Conservation (phyloP, 2,113 vertebrate genomes). For the Heterochromis multidens region DNA sequence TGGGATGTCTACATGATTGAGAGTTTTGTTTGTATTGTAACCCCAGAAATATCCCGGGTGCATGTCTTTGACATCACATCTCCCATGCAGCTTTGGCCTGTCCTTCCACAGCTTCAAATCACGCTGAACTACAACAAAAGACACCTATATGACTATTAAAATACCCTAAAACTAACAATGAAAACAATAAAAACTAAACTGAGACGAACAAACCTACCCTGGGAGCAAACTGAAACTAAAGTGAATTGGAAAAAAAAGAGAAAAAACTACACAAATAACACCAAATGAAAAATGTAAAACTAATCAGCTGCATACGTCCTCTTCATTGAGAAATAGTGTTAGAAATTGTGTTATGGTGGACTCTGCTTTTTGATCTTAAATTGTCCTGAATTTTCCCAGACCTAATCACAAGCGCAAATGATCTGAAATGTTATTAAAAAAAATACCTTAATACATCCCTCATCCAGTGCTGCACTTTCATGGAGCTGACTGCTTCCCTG, state of each 20-base stretch:
- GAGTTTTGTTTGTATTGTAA: not conserved
- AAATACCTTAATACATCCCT: conserved; percentile 46
- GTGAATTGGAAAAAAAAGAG: not conserved
- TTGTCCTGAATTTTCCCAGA: not conserved
- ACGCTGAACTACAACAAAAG: not conserved
- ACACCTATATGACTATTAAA: not conserved
- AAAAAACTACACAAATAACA: not conserved
- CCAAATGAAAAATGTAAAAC: not conserved
- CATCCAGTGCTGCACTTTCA: conserved; percentile 22
- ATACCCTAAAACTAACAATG: not conserved
- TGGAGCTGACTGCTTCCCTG: conserved; percentile 31
- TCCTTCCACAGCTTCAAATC: too few relatives aligned
- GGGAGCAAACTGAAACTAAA: not conserved
- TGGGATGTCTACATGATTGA: too few relatives aligned
- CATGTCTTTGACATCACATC: not conserved
- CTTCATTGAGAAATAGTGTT: not conserved
- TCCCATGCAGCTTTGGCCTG: not conserved
- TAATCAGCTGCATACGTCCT: not conserved
- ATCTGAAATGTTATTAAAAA: not conserved
- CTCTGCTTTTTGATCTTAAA: not conserved
- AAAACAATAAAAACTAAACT: not conserved
- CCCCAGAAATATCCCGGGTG: not conserved
- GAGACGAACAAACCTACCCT: not conserved
- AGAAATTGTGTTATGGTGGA: not conserved
- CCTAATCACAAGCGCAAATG: not conserved